Evolutionary conservation across 2,888 invertebrate genomes (phyloP), one percentile per base, ranked within the genome.

Genomic region (Metopia argyrocephala): DNA sequence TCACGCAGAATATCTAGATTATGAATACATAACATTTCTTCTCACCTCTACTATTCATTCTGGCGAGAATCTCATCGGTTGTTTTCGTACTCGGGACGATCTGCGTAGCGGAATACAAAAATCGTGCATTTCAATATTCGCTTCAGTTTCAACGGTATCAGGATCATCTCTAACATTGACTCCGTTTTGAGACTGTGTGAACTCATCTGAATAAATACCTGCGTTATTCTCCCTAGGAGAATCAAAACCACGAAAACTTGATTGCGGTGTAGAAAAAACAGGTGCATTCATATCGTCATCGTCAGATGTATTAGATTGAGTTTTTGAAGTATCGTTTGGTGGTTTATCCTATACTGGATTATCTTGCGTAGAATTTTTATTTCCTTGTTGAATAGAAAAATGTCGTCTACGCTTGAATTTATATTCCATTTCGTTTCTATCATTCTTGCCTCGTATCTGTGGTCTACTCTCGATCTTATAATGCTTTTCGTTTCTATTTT

Each of bases 1-100:
- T n/a, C n/a, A n/a, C n/a, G n/a, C n/a, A n/a, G n/a, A n/a, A n/a
- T n/a, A n/a, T n/a, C n/a, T n/a, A n/a, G n/a, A n/a, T n/a, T n/a
- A 52, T 52, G 21, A 52, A 52, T 52, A 52, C 52, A 52, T 23
- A 52, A 52, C 52, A 52, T 52, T 52, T 52, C 52, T 18, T 52
- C 52, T 52, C 52, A 12, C 21, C 9, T 52, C 46, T 21, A 9
- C 52, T 5, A 46, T 18, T 52, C 12, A 52, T 52, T 52, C 3
- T 25, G 52, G 12, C 25, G 52, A 23, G 15, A 52, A 52, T 21
- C 9, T 12, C 15, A 52, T 52, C 9, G 9, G 21, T 9, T 15
- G 52, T 52, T 25, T 23, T 21, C 23, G 21, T 20, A 23, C 9
- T 5, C 23, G 21, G 23, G 52, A 5, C 4, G 21, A 52, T 15